Evolutionary conservation across 2,113 vertebrate genomes (phyloP).

Genomic region (Actenoides hombroni): DNA sequence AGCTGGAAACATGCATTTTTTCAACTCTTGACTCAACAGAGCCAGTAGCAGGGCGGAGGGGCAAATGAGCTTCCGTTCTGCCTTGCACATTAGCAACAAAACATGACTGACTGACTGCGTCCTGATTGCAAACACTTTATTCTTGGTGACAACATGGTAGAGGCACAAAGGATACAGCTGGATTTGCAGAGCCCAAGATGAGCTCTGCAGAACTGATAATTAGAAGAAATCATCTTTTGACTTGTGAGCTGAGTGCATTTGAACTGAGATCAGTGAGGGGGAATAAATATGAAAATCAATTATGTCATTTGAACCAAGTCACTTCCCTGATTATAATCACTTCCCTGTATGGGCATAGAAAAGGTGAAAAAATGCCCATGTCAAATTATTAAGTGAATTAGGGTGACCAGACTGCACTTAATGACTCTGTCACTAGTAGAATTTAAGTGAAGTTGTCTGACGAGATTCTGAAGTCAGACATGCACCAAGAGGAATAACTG

Average conservation of each 20-base stretch:
- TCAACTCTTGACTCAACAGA: background rate
- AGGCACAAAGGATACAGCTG: constrained; percentile 66
- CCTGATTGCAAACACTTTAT: constrained; percentile 60
- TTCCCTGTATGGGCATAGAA: constrained; percentile 41
- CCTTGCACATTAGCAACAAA: constrained; percentile 23
- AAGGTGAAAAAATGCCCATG: constrained; percentile 47
- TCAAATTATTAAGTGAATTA: constrained; percentile 52
- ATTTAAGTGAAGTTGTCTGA: constrained; percentile 40
- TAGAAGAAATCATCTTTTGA: constrained; percentile 63
- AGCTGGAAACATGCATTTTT: background rate
- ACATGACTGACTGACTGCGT: constrained; percentile 34
- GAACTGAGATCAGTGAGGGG: constrained; percentile 54
- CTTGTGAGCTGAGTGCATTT: constrained; percentile 58
- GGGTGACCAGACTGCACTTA: constrained; percentile 36
- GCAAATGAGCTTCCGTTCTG: constrained; percentile 39
- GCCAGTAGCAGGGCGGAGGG: background rate
- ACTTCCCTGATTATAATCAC: constrained; percentile 37
- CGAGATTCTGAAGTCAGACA: background rate
- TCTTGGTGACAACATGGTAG: constrained; percentile 28
- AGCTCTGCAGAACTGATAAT: constrained; percentile 57
- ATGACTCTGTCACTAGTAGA: constrained; percentile 3
- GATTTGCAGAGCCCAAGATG: constrained; percentile 39
- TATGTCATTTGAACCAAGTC: constrained; percentile 55
- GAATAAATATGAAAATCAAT: constrained; percentile 68
- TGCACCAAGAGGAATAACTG: background rate